These are phyloP conservation scores for Entosphenus tridentatus DNA, from an alignment of 2,113 vertebrate species.

Conservation along the genomic window DNA sequence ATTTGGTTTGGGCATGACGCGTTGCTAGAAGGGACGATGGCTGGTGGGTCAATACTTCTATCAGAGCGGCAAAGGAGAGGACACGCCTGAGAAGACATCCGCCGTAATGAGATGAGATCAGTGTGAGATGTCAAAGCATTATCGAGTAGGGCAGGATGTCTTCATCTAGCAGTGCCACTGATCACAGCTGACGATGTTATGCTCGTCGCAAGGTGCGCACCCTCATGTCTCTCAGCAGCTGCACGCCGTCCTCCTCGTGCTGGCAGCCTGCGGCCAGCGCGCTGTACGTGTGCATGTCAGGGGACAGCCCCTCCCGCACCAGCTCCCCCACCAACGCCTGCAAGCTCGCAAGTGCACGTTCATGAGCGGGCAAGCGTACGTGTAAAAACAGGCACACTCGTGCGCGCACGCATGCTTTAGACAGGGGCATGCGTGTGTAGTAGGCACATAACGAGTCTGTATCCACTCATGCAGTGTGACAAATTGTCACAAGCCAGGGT, in stretches of 20 bases:
- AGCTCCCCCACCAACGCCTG: constrained; percentile 42
- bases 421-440: no score
- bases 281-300: constrained; percentile 49
- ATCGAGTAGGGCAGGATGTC: neutral
- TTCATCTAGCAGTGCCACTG: neutral
- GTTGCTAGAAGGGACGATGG: no score
- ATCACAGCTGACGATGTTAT: neutral
- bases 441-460: no score
- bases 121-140: neutral
- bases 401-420: neutral
- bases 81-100: no score
- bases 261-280: constrained; percentile 48
- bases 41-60: neutral
- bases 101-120: neutral
- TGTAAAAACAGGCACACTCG: neutral
- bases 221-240: constrained; percentile 57
- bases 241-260: constrained; percentile 31
- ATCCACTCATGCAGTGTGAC: no score
- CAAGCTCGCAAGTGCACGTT: constrained; percentile 7
- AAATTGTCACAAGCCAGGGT: no score
- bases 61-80: neutral
- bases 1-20: neutral
- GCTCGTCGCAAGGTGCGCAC: constrained; percentile 19
- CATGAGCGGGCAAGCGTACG: neutral
- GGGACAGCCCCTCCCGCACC: constrained; percentile 25